These are phyloP conservation scores for Drosophila asahinai DNA, from an alignment of 1,140 invertebrate genomes.

Conservation along the genomic window DNA sequence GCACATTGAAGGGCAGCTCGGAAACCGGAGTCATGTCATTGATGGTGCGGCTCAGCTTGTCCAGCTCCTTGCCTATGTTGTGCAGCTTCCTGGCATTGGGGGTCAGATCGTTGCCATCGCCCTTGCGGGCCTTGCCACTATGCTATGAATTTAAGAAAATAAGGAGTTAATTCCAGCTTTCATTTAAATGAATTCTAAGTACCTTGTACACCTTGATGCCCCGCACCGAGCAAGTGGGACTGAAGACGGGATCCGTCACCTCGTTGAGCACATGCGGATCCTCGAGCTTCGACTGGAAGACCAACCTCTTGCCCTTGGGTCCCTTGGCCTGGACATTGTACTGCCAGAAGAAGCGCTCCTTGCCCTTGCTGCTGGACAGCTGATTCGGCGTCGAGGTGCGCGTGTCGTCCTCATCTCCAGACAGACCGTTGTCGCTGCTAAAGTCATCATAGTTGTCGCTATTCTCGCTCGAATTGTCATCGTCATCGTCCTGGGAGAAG, in stretches of 20 bases:
- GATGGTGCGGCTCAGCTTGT: constrained; percentile 95
- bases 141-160: constrained; percentile 51
- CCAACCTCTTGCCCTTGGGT: constrained; percentile 95
- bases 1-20: constrained; percentile 94
- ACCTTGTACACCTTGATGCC: constrained; percentile 92
- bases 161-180: no score
- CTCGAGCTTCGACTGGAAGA: constrained; percentile 92
- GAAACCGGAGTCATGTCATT: constrained; percentile 98
- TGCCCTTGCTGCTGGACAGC: constrained; percentile 87
- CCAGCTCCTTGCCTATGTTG: constrained; percentile 95
- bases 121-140: constrained; percentile 97
- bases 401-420: constrained; percentile 89
- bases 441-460: constrained; percentile 95
- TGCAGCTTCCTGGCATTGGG: constrained; percentile 97
- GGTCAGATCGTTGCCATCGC: constrained; percentile 98
- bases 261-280: constrained; percentile 97
- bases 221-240: constrained; percentile 93
- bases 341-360: constrained; percentile 98
- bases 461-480: constrained; percentile 92
- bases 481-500: constrained; percentile 93
- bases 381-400: constrained; percentile 85
- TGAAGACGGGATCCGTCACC: constrained; percentile 96
- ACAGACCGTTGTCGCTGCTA: constrained; percentile 92
- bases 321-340: constrained; percentile 99
- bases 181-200: neutral